Evolutionary conservation across 1,140 invertebrate species (phyloP), one percentile per base, ranked within the genome.

Genomic region (Phymorhynchus buccinoides): DNA sequence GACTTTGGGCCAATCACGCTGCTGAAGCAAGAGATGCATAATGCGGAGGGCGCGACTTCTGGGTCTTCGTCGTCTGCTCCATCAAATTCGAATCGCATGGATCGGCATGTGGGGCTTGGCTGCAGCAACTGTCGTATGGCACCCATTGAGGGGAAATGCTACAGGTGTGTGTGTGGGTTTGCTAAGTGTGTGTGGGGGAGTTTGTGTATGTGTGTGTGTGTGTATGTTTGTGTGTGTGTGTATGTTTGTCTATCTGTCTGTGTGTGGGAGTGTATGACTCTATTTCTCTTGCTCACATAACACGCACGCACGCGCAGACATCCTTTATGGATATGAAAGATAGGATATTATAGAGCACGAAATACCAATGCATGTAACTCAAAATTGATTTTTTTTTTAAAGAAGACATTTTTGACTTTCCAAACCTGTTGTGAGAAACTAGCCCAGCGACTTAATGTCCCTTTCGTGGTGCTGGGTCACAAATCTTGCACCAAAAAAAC

Each of bases 111-210:
- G 56, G 90, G 92, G 27, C 86, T 87, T 1, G 86, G 79, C 22
- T 94, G 93, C 87, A 84, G 87, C 73, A 88, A 89, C 30, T 94
- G 93, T 87, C 88, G 89, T 42, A 66, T 86, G 22, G 88, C 87
- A 22, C 93, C 93, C 14, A 93, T 94, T 42, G 89, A 89, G 82
- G 93, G 93, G n/a, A 93, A 94, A 88, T 94, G 93, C 84, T 94
- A 94, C 87, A 93, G 91, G 93, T 93, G 79, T 85, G 56, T 39
- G 56, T 62, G 56, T 62, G 56, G 22, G 56, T 48, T 48, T 48
- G 4, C 22, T 62, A 27, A 62, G 6, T 62, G 56, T 18, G 18
- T 62, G 12, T n/a, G n/a, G n/a, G 22, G 4, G 12, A 22, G 22
- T 62, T 27, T 62, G 56, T 62, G 56, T 27, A 16, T 62, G 12